A percentile compares a stretch with the other conserved stretches of the same genome.
Conservation (phyloP, 2,888 invertebrate species). For the Globia sparganii region DNA sequence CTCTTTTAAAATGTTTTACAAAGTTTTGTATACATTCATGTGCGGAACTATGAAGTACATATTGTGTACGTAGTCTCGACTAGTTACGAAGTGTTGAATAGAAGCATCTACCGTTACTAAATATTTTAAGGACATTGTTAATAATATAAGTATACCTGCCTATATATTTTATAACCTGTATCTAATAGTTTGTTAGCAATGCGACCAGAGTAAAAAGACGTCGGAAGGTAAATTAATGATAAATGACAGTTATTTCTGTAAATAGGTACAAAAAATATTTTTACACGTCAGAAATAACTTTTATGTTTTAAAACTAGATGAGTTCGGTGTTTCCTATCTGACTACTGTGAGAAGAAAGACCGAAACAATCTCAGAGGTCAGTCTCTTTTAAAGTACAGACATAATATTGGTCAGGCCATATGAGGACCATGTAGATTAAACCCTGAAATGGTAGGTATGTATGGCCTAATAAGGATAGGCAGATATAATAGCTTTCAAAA, state of each 20-base stretch:
- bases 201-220: neutral
- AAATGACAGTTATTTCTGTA: neutral
- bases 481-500: neutral
- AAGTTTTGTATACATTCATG: too few species aligned
- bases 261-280: too few species aligned
- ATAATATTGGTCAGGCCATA: neutral
- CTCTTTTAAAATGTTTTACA: too few species aligned
- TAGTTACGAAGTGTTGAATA: constrained; percentile 22
- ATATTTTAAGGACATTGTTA: constrained; percentile 10
- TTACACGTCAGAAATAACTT: too few species aligned
- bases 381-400: too few species aligned
- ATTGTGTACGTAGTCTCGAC: constrained; percentile 14
- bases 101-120: constrained; percentile 19
- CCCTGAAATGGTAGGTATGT: neutral
- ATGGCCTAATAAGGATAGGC: neutral
- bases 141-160: neutral
- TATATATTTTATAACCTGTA: neutral
- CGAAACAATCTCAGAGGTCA: too few species aligned
- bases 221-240: neutral
- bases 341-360: too few species aligned
- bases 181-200: neutral
- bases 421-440: neutral
- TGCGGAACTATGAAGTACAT: neutral
- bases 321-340: too few species aligned
- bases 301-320: too few species aligned